Conservation (phyloP, 2,797 vertebrate genomes). For the Chelonia mydas region DNA sequence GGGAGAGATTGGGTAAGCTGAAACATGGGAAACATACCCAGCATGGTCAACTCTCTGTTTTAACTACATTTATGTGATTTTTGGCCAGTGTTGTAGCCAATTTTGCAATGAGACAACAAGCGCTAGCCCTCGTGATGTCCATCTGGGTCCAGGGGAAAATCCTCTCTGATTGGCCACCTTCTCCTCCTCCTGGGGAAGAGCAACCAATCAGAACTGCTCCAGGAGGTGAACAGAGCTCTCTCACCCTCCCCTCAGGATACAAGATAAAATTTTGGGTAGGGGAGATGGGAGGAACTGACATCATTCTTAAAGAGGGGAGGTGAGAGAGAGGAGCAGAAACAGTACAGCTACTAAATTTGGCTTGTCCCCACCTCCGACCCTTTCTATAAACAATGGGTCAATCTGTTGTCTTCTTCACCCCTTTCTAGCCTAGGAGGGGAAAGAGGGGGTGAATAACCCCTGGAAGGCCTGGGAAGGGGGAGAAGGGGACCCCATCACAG, state of each 20-base stretch:
- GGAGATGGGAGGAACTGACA: neutral
- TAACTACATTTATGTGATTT: neutral
- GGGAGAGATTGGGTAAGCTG: neutral
- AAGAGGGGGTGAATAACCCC: neutral
- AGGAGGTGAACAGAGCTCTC: neutral
- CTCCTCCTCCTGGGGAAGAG: neutral
- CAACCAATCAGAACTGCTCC: neutral
- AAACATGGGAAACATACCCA: neutral
- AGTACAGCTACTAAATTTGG: neutral
- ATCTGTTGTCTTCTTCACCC: neutral
- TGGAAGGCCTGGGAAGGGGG: neutral
- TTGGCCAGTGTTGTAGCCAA: neutral
- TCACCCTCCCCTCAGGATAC: neutral
- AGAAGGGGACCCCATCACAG: too few species aligned
- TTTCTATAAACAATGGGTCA: neutral
- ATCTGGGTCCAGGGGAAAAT: too few species aligned
- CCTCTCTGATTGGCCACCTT: neutral
- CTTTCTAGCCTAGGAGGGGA: neutral
- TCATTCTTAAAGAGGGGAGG: neutral
- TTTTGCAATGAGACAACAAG: neutral
- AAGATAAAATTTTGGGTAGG: neutral
- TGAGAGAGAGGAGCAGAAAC: neutral
- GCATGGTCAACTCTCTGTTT: neutral
- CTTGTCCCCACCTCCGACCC: neutral
- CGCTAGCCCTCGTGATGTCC: too few species aligned